Base-by-base conservation (phyloP, 2,797 vertebrate genomes). In the Halcyon leucocephala region DNA sequence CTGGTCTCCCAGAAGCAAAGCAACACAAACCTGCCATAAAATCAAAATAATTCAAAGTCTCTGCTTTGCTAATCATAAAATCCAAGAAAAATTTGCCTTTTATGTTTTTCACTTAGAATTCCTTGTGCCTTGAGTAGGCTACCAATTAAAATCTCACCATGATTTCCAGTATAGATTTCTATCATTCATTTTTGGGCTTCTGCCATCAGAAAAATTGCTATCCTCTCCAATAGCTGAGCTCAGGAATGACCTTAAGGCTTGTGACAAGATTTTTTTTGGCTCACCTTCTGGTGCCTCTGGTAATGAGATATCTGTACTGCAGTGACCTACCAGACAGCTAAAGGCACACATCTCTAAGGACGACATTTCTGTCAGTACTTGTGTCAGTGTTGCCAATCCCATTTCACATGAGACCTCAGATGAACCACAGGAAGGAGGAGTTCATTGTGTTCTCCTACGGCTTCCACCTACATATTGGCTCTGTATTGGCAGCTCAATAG, bases 41-140 rank as follows among this genome's bases (percentile, higher is more conserved):
- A 94, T 82, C 64, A 88, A 88, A 81, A 66, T 57, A 9, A 88
- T 49, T 76, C 12, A 35, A 70, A 95, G 88, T 79, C 54, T 70
- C 42, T 93, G 69, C 37, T 93, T 91, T 93, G 39, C 29, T 86
- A 93, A 95, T 73, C 80, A 86, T 41, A 94, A 94, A 95, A 93
- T 31, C 37, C 33, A 90, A 61, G 33, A 54, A 79, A 90, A 96
- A 35, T 0, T 7, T 54, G 19, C 1, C 2, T 57, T 78, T 86
- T 41, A 17, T 61, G 12, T 76, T 89, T 37, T 85, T 82, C 29
- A 77, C 24, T 44, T 83, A 60, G 71, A 89, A 92, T 88, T 82
- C 35, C 16, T 55, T 61, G 26, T 55, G 58, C 51, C 29, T 81
- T 2, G 2, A 77, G 31, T 42, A 85, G 41, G 25, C 41, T 83